Conservation (phyloP, 37 sponge, comb jelly and placozoan species). For the Aphrocallistes beatrix region DNA sequence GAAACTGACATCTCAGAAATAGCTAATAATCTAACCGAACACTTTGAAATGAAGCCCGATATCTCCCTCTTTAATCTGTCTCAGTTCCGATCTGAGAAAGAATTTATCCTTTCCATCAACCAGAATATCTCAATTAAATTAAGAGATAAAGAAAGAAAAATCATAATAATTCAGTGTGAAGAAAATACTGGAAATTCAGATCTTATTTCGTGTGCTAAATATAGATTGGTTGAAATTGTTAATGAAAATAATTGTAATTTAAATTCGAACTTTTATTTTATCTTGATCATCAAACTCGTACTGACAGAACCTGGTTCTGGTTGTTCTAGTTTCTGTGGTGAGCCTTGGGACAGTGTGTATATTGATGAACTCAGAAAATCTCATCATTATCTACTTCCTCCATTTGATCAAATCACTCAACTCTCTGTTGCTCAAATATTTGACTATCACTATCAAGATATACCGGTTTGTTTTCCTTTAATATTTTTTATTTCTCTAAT, state of each 20-base stretch:
- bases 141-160: not conserved
- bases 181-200: not conserved
- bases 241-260: not conserved
- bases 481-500: no score
- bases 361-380: not conserved
- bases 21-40: not conserved
- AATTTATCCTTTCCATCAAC: not conserved
- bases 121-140: not conserved
- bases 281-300: not conserved
- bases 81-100: not conserved
- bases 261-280: not conserved
- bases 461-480: not conserved
- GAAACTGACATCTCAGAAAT: not conserved
- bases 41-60: not conserved
- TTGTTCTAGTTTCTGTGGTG: not conserved
- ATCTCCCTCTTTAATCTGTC: not conserved
- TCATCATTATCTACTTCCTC: not conserved
- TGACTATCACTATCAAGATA: not conserved
- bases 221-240: not conserved
- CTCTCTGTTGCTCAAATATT: not conserved
- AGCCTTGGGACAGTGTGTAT: not conserved
- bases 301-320: not conserved
- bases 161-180: not conserved
- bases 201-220: constrained; percentile 4
- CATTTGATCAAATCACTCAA: not conserved